Evolutionary conservation across 2,888 invertebrate genomes (phyloP).

Genomic region (Cremastobaeus sp.): DNA sequence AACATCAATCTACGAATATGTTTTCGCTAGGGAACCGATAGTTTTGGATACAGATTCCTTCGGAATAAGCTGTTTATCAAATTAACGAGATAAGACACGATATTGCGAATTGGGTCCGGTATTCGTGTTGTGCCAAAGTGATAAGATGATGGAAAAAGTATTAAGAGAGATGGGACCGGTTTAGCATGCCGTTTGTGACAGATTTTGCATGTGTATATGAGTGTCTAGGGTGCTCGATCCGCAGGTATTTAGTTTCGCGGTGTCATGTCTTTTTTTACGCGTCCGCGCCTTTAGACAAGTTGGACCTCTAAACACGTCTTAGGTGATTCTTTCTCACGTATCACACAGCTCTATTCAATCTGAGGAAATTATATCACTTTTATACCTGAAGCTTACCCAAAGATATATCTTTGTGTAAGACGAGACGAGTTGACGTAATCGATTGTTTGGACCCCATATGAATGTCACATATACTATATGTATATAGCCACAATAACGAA

Average conservation of each 20-base stretch:
- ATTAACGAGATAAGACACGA: slow-evolving; percentile 33
- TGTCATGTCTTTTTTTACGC: slow-evolving; percentile 77
- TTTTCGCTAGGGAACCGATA: too few species aligned
- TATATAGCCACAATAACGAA: neutral
- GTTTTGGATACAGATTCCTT: slow-evolving; percentile 29
- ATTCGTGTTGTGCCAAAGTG: slow-evolving; percentile 67
- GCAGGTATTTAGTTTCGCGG: slow-evolving; percentile 75
- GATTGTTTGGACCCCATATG: slow-evolving; percentile 25
- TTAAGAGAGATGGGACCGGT: slow-evolving; percentile 72
- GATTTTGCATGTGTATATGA: slow-evolving; percentile 66
- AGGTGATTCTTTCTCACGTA: slow-evolving; percentile 65
- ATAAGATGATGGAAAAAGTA: slow-evolving; percentile 67
- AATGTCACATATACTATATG: slow-evolving; percentile 25
- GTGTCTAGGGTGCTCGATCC: slow-evolving; percentile 55
- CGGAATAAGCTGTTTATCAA: slow-evolving; percentile 37
- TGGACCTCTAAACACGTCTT: slow-evolving; percentile 73
- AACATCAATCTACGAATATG: too few species aligned
- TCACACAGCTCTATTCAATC: slow-evolving; percentile 74
- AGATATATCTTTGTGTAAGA: slow-evolving; percentile 37
- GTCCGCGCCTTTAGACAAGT: slow-evolving; percentile 76
- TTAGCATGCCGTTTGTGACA: slow-evolving; percentile 71
- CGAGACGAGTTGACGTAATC: slow-evolving; percentile 22
- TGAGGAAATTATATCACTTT: slow-evolving; percentile 51
- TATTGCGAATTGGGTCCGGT: slow-evolving; percentile 63
- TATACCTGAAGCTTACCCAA: slow-evolving; percentile 18